These are phyloP conservation scores for Eupithecia pulchellata DNA, from an alignment of 2,888 invertebrate species.

Conservation along the genomic window DNA sequence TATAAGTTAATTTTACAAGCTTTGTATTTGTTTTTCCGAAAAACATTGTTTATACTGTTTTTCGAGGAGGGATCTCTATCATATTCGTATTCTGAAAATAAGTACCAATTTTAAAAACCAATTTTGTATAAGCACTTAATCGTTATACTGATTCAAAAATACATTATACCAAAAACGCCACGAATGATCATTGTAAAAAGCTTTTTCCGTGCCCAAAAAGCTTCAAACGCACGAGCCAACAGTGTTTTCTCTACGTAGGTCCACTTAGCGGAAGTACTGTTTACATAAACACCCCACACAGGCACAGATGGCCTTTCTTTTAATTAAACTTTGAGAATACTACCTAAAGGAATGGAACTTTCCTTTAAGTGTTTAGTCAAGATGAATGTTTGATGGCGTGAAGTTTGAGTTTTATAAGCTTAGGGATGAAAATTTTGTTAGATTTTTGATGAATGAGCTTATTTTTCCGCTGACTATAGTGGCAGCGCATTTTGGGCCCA, in stretches of 20 bases:
- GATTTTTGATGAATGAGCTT: background rate
- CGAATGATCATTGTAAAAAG: background rate
- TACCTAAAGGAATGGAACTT: constrained; percentile 13
- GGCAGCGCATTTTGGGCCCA: background rate
- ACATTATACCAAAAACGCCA: background rate
- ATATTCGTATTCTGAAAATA: background rate
- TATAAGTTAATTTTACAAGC: too few species aligned
- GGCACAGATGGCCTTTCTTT: constrained; percentile 20
- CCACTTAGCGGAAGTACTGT: constrained; percentile 32
- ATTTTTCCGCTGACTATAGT: background rate
- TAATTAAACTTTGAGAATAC: constrained; percentile 30
- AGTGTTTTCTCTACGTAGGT: constrained; percentile 23
- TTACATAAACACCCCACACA: constrained; percentile 26
- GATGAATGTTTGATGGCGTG: background rate
- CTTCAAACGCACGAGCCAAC: constrained; percentile 19
- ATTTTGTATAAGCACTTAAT: background rate
- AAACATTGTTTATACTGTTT: background rate
- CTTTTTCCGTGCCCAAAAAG: constrained; percentile 12
- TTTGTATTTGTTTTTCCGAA: background rate
- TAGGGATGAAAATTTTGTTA: background rate
- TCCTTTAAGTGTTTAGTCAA: background rate
- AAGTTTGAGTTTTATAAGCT: constrained; percentile 2
- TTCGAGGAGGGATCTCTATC: too few species aligned
- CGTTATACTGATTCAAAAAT: background rate
- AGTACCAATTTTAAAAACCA: too few species aligned